Evolutionary conservation across 37 sponge, comb jelly and placozoan genomes (phyloP), one percentile per base, ranked within the genome.

Genomic region (Axinella damicornis): DNA sequence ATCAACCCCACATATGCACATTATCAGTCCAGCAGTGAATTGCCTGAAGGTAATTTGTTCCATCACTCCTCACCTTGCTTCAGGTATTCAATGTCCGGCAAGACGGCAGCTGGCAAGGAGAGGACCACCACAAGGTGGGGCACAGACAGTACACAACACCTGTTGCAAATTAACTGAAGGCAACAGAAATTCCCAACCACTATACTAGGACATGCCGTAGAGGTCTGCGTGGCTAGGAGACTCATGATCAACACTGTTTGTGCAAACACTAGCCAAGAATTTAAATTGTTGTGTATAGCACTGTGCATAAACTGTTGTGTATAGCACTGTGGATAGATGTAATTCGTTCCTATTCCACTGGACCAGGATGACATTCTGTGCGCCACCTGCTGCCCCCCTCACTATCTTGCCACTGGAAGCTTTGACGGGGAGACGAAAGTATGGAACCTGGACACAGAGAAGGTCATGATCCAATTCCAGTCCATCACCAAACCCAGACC

Each of bases 361-460:
- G 85, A 83, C 81, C 20, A 85, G 24, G 97, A 99, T 39, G 99
- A 99, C 83, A 99, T 99, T 32, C 83, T 97, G 19, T 88, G 91
- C 28, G 68, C 89, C 21, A 71, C 87, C 53, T 94, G 84, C 86
- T 88, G 91, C 52, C 80, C 89, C 11, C 98, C 98, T 11, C 66
- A 83, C 34, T 95, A 90, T 76, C 86, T 99, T 30, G 99, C 96
- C 21, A 99, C 99, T 18, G 97, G 97, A 0, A 97, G 98, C 59
- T 99, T 95, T 81, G 97, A 99, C 84, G 99, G 99, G 2, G 89
- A 90, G 66, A 93, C 94, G 24, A 73, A 82, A 31, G 78, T 97
- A 38, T 99, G 99, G 99, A 92, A 94, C 65, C 83, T 85, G 28
- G 96, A 99, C 77, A 92, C 77, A 25, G 93, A 95, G 78, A 90